Evolutionary conservation across 2,797 vertebrate genomes (phyloP).

Genomic region (Chelon auratus): DNA sequence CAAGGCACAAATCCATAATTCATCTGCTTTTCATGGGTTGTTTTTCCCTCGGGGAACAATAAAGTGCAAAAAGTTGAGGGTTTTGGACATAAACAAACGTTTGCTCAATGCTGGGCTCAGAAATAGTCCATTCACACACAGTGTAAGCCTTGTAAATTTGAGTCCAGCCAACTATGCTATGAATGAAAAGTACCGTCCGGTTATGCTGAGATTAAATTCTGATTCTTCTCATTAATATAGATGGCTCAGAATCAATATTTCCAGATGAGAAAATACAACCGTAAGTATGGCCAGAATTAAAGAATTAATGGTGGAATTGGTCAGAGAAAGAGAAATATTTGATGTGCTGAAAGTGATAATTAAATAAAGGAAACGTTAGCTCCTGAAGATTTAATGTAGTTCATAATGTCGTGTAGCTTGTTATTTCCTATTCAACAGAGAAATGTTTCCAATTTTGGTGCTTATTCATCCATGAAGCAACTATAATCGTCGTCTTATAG

Average conservation of each 20-base stretch:
- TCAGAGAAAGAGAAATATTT: background rate
- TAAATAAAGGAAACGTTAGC: background rate
- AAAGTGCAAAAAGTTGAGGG: constrained; percentile 1
- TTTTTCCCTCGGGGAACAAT: constrained; percentile 6
- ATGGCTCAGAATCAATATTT: background rate
- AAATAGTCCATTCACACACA: constrained; percentile 14
- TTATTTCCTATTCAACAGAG: background rate
- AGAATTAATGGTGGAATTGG: constrained; percentile 9
- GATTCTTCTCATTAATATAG: constrained; percentile 1
- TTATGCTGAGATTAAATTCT: background rate
- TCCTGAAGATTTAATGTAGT: background rate
- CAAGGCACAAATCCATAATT: constrained; percentile 45
- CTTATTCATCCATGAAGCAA: background rate
- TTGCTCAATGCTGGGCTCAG: background rate
- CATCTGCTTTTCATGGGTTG: constrained; percentile 25
- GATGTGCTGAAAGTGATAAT: background rate
- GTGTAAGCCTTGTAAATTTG: background rate
- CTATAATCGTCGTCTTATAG: background rate
- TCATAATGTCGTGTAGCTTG: background rate
- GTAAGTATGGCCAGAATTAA: background rate
- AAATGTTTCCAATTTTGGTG: constrained; percentile 1
- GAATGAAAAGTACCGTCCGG: constrained; percentile 10
- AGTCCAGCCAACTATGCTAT: background rate
- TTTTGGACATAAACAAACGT: constrained; percentile 4
- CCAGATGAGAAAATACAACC: background rate